These are phyloP conservation scores for Dendrolimus houi DNA, from an alignment of 2,888 invertebrate genomes.

Conservation along the genomic window DNA sequence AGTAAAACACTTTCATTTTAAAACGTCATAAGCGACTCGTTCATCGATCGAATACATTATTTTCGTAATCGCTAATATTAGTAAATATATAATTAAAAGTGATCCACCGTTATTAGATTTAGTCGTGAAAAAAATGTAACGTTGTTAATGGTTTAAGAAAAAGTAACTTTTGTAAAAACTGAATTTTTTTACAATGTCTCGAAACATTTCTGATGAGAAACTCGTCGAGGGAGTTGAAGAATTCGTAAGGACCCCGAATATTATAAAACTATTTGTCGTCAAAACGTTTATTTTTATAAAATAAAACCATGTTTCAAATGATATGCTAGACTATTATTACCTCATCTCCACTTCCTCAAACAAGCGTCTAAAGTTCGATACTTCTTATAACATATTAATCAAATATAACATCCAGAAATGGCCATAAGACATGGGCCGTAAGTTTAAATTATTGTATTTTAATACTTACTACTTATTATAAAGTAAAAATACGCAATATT, in stretches of 20 bases:
- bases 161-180: constrained; percentile 83
- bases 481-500: no score
- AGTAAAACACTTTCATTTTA: no score
- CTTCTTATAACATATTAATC: no score
- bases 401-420: no score
- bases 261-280: constrained; percentile 76
- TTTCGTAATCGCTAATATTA: constrained; percentile 62
- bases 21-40: not conserved
- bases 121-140: constrained; percentile 73
- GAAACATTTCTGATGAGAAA: constrained; percentile 77
- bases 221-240: constrained; percentile 50
- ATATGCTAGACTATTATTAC: constrained; percentile 6
- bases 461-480: no score
- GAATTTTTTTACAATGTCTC: constrained; percentile 81
- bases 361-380: no score
- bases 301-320: constrained; percentile 72
- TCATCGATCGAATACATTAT: constrained; percentile 38
- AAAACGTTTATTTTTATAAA: constrained; percentile 78
- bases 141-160: constrained; percentile 79
- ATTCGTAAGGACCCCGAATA: constrained; percentile 73
- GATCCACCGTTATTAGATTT: constrained; percentile 74
- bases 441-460: no score
- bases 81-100: constrained; percentile 47
- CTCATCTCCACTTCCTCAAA: no score
- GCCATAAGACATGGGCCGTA: no score